Conservation (phyloP, 1,140 invertebrate species). For the Zeugodacus cucurbitae region DNA sequence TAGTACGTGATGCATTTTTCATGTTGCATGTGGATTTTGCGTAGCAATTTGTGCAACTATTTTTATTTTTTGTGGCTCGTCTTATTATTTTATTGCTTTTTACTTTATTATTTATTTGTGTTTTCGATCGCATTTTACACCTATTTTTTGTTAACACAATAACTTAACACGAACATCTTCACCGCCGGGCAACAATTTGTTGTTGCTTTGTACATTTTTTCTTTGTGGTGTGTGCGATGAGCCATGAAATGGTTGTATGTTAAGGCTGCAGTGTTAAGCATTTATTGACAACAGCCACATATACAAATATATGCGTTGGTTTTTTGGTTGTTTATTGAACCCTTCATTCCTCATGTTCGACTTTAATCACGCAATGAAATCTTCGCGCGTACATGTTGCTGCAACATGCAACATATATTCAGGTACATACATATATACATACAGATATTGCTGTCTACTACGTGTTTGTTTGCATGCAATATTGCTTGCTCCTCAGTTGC, state of each 20-base stretch:
- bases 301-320: neutral
- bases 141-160: neutral
- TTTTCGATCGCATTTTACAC: neutral
- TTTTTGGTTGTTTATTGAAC: neutral
- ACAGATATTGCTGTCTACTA: too few relatives aligned
- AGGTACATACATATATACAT: neutral
- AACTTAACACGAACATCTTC: neutral
- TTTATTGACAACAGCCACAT: neutral
- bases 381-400: neutral
- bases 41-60: neutral
- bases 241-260: neutral
- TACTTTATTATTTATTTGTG: neutral
- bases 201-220: neutral
- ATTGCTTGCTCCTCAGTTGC: neutral
- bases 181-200: neutral
- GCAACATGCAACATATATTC: constrained; percentile 4
- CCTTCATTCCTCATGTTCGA: constrained; percentile 13
- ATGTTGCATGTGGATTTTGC: neutral
- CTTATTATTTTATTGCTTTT: neutral
- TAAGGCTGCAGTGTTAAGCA: neutral
- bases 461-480: neutral
- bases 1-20: neutral
- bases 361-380: constrained; percentile 16
- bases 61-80: neutral
- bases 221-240: neutral